phyloP scores from a whole-genome alignment of 2,113 vertebrate genomes.

The Tenrec ecaudatus region DNA sequence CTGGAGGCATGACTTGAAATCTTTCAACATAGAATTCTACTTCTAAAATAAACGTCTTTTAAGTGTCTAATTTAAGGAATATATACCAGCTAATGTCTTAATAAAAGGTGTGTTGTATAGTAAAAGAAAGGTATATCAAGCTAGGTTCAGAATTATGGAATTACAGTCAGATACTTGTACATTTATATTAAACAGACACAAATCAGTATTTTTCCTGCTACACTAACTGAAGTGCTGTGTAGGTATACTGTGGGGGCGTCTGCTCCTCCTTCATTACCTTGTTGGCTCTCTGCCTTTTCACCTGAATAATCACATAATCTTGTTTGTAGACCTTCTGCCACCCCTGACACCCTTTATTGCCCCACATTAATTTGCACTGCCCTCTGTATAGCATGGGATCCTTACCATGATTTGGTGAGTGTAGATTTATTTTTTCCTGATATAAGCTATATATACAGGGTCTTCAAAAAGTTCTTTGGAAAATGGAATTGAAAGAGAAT shows the following conservation, averaged over 20 bases:
- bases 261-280: neutral
- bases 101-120: neutral
- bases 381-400: neutral
- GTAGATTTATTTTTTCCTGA: neutral
- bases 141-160: neutral
- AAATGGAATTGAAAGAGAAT: too few species aligned
- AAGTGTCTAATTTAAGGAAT: neutral
- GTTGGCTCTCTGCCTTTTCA: neutral
- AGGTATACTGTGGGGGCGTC: neutral
- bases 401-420: constrained; percentile 2
- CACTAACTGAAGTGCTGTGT: neutral
- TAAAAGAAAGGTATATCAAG: neutral
- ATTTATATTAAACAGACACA: neutral
- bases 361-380: neutral
- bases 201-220: neutral
- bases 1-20: constrained; percentile 8
- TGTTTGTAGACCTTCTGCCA: neutral
- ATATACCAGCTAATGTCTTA: neutral
- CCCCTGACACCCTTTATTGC: neutral
- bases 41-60: neutral
- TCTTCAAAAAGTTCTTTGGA: too few species aligned
- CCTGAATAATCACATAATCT: neutral
- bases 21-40: neutral
- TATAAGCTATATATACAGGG: neutral
- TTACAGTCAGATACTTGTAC: neutral